Base-by-base conservation (phyloP, 2,113 vertebrate species). In the Xerus inauris region DNA sequence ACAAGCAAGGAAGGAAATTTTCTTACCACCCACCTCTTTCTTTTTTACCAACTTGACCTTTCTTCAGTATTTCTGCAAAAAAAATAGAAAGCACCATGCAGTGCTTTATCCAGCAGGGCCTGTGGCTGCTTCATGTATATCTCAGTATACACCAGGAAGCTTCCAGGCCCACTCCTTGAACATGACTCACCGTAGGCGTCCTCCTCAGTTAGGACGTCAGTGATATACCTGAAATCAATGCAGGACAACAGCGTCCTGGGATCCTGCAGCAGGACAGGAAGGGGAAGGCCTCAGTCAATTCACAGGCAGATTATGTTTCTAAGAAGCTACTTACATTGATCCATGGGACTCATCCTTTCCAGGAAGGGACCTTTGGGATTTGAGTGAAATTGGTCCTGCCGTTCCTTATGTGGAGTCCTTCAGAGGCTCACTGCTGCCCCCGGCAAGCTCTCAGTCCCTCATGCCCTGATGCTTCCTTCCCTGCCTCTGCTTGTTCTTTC, bases 191-290 rank as follows among this genome's bases (percentile, higher is more conserved):
- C 98, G 1, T 98, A 97, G 96, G 98, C 98, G 89, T 99, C 98
- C 79, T 99, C 95, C 91, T 99, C 99, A 1, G 98, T 99, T 6
- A 99, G 97, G 28, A 98, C 98, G 45, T 99, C 98, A 0, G 97
- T 99, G 98, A 99, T 99, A 71, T 99, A 99, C 97, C 99, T 98
- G 97, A 99, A 99, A 98, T 99, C 98, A 35, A 99, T 98, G 97
- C 98, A 99, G 51, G 98, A 99, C 42, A 99, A 87, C 40, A 99
- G 97, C 94, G 90, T 96, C 94, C 97, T 97, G 13, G 99, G 98
- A 69, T 98, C 98, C 99, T 99, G 88, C 6, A 94, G 59, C 20
- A 88, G 24, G 91, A 51, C 5, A n/a, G 51, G 17, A 84, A 6
- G 8, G 16, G 30, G 59, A 77, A 62, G 40, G 69, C 17, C 76